These are phyloP conservation scores for Caenorhabditis angaria DNA, from an alignment of 2,888 invertebrate genomes.

Conservation along the genomic window DNA sequence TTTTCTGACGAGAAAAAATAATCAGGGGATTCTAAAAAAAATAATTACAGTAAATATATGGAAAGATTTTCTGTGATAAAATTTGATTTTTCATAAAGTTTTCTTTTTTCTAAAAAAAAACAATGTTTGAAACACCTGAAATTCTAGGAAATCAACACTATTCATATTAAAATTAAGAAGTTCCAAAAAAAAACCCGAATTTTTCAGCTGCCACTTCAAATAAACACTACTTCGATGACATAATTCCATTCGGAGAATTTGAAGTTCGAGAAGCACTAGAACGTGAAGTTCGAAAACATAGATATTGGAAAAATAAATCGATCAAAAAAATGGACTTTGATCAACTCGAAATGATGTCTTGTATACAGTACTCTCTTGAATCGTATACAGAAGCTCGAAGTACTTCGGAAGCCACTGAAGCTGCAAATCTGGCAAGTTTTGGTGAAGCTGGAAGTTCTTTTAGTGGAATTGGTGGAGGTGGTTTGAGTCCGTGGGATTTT, in stretches of 20 bases:
- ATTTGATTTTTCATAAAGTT: too few relatives aligned
- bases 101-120: neutral
- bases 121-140: neutral
- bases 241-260: conserved; percentile 64
- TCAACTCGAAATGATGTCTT: conserved; percentile 59
- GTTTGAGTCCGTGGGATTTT: conserved; percentile 69
- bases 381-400: conserved; percentile 71
- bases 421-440: conserved; percentile 40
- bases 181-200: neutral
- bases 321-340: conserved; percentile 69
- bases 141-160: too few relatives aligned
- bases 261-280: conserved; percentile 68
- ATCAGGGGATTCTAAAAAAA: too few relatives aligned
- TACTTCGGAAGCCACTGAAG: conserved; percentile 66
- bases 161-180: too few relatives aligned
- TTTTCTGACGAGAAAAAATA: too few relatives aligned
- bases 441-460: conserved; percentile 23
- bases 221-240: conserved; percentile 61
- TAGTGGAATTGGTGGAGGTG: conserved; percentile 1
- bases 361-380: conserved; percentile 66
- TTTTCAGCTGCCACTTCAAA: conserved; percentile 38
- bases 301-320: conserved; percentile 57
- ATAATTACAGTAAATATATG: too few relatives aligned
- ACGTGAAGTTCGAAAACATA: conserved; percentile 55
- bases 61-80: too few relatives aligned